phyloP scores from a whole-genome alignment of 2,113 vertebrate species.

The Elachura formosa region DNA sequence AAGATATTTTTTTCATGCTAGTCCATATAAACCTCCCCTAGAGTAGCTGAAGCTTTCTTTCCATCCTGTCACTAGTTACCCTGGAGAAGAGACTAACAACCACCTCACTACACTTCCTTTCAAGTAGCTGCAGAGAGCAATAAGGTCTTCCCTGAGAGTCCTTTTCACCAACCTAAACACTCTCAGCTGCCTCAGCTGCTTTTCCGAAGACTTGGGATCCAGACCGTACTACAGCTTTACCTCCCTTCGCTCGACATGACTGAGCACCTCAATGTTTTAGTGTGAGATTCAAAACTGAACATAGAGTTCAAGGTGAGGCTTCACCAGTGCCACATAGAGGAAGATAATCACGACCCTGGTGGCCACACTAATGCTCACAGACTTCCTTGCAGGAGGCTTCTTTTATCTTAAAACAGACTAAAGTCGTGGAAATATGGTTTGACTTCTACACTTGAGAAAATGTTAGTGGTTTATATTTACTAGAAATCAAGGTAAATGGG shows the following conservation, averaged over 20 bases:
- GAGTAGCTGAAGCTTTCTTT: background rate
- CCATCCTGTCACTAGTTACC: background rate
- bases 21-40: background rate
- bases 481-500: background rate
- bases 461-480: background rate
- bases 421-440: background rate
- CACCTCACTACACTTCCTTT: background rate
- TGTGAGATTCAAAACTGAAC: background rate
- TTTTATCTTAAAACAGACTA: background rate
- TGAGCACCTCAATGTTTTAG: too few relatives aligned
- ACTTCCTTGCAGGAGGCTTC: background rate
- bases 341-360: background rate
- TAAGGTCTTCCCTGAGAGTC: background rate
- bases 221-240: background rate
- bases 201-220: background rate
- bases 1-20: background rate
- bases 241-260: accelerated
- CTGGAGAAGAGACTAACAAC: background rate
- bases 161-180: background rate
- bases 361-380: too few relatives aligned
- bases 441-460: background rate
- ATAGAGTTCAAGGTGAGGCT: background rate
- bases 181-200: accelerated
- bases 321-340: background rate
- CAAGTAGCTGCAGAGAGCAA: background rate